Evolutionary conservation across 1,140 invertebrate genomes (phyloP).

Genomic region (Dendrolimus kikuchii): DNA sequence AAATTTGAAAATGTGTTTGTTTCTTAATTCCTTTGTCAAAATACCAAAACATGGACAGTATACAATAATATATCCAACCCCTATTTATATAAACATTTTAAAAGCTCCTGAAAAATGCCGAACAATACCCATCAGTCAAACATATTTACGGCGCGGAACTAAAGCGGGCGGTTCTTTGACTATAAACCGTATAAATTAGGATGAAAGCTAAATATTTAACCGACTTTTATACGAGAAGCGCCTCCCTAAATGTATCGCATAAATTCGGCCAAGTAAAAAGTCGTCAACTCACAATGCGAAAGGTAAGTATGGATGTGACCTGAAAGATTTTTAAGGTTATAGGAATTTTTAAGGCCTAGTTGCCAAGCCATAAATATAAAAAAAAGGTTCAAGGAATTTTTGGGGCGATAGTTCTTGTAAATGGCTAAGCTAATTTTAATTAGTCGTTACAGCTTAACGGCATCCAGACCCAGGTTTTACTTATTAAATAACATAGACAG

Average conservation of each 20-base stretch:
- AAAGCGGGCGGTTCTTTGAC: slow-evolving; percentile 44
- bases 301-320: slow-evolving; percentile 30
- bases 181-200: slow-evolving; percentile 64
- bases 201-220: slow-evolving; percentile 65
- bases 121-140: slow-evolving; percentile 35
- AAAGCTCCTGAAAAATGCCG: background rate
- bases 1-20: too few relatives aligned
- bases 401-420: too few relatives aligned
- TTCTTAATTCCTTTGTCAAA: too few relatives aligned
- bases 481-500: too few relatives aligned
- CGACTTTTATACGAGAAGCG: slow-evolving; percentile 58
- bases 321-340: background rate
- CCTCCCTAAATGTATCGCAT: slow-evolving; percentile 65
- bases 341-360: too few relatives aligned
- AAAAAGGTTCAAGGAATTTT: too few relatives aligned
- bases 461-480: too few relatives aligned
- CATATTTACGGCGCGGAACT: slow-evolving; percentile 55
- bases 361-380: too few relatives aligned
- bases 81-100: background rate
- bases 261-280: slow-evolving; percentile 65
- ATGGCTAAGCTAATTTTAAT: too few relatives aligned
- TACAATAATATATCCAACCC: background rate
- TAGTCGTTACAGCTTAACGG: too few relatives aligned
- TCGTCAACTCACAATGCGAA: slow-evolving; percentile 46
- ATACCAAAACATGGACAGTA: background rate